phyloP scores from a whole-genome alignment of 2,888 invertebrate species.

The Thumatha senex region DNA sequence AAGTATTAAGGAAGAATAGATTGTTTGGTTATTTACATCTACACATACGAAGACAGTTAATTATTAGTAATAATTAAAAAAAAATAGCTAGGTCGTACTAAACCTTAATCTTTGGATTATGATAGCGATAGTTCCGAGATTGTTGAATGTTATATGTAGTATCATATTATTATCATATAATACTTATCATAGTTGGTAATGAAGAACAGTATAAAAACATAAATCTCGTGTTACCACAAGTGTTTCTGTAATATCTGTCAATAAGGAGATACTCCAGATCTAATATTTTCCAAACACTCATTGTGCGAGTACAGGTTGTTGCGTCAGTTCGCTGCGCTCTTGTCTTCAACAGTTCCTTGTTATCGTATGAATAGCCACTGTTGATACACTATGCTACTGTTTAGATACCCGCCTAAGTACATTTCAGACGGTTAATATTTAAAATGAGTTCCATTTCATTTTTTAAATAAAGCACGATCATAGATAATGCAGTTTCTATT shows the following conservation, averaged over 20 bases:
- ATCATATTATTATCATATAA: background rate
- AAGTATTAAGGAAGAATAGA: too few relatives aligned
- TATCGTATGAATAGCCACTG: constrained; percentile 44
- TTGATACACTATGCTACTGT: constrained; percentile 44
- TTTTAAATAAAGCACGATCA: constrained; percentile 21
- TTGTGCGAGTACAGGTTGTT: constrained; percentile 46
- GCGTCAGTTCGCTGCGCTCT: constrained; percentile 29
- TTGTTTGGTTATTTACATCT: too few relatives aligned
- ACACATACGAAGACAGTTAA: too few relatives aligned
- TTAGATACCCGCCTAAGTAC: constrained; percentile 24
- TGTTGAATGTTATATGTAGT: background rate
- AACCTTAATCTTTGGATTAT: background rate
- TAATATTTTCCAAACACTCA: constrained; percentile 55
- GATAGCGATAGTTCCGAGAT: background rate
- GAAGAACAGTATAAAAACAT: background rate
- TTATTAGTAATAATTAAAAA: constrained; percentile 1
- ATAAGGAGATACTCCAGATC: constrained; percentile 39
- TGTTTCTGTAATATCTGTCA: constrained; percentile 26
- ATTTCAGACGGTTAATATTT: constrained; percentile 22
- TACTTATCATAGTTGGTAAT: background rate
- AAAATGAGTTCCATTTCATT: constrained; percentile 19
- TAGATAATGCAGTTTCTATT: too few relatives aligned
- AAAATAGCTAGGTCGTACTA: background rate
- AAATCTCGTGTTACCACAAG: constrained; percentile 11
- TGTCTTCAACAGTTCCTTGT: constrained; percentile 20